Evolutionary conservation across 2,113 vertebrate species (phyloP).

Genomic region (Tyrannus savana): DNA sequence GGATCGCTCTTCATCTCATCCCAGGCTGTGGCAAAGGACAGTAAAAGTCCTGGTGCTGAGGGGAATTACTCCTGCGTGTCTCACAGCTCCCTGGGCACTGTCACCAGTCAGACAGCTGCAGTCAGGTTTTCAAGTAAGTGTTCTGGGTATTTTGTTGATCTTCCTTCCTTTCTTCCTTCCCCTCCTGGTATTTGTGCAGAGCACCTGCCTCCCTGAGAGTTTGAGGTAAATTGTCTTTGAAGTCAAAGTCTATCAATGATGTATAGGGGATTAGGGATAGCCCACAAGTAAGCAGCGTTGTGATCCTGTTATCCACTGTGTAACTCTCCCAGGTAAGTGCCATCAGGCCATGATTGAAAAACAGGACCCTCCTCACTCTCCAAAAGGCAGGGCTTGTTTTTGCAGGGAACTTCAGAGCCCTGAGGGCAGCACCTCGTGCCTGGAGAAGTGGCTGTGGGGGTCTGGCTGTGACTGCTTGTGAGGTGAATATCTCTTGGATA

Average conservation of each 20-base stretch:
- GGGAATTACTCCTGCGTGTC: conserved; percentile 90
- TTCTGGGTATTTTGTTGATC: background rate
- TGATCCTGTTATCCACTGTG: background rate
- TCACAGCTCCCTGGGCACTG: conserved; percentile 80
- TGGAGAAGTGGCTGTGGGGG: background rate
- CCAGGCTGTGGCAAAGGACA: conserved; percentile 34
- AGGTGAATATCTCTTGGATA: background rate
- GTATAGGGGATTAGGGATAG: background rate
- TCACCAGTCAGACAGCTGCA: conserved; percentile 86
- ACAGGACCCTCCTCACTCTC: background rate
- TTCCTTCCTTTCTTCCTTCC: background rate
- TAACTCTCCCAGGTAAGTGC: background rate
- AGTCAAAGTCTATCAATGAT: background rate
- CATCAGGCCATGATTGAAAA: background rate
- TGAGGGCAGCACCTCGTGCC: background rate
- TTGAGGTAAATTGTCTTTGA: background rate
- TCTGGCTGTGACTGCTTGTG: background rate
- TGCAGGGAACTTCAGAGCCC: background rate
- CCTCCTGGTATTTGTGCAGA: background rate
- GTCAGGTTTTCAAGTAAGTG: conserved; percentile 89
- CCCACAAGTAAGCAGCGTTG: background rate
- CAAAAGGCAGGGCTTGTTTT: background rate
- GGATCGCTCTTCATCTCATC: conserved; percentile 84
- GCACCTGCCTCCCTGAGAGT: background rate
- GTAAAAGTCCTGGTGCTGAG: conserved; percentile 67